Conservation (phyloP, 2,797 vertebrate genomes). For the Neosilurus mollespiculum region DNA sequence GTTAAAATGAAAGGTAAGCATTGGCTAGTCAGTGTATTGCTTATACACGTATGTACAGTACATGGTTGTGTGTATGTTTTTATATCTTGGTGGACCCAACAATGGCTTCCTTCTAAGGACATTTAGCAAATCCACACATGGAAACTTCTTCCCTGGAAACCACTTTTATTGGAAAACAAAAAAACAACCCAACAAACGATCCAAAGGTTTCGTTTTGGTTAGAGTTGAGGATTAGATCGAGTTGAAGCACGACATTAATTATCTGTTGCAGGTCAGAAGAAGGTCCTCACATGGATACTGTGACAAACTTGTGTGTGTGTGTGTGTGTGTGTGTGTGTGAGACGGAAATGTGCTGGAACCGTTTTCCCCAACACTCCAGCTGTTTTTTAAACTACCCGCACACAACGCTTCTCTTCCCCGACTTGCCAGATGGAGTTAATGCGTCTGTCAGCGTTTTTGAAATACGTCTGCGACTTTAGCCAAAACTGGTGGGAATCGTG, state of each 20-base stretch:
- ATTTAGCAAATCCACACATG: neutral
- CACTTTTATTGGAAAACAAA: neutral
- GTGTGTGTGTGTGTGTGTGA: neutral
- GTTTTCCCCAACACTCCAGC: constrained; percentile 45
- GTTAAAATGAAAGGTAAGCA: neutral
- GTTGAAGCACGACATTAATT: neutral
- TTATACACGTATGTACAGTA: neutral
- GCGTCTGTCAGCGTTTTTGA: constrained; percentile 38
- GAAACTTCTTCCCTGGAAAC: neutral
- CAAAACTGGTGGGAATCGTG: constrained; percentile 23
- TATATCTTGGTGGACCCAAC: too few relatives aligned
- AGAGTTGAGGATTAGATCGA: neutral
- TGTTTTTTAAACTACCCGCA: constrained; percentile 49
- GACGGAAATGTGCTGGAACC: constrained; percentile 41
- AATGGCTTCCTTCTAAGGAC: neutral
- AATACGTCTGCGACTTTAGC: constrained; percentile 31
- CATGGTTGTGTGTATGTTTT: neutral
- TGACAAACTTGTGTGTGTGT: constrained; percentile 16
- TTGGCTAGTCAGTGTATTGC: neutral
- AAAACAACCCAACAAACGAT: neutral
- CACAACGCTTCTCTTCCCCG: constrained; percentile 44
- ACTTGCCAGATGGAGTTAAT: constrained; percentile 44
- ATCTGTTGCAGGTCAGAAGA: neutral
- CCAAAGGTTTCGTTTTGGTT: neutral
- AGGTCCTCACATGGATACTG: neutral